phyloP scores from a whole-genome alignment of 2,888 invertebrate species.

The Chrysina gloriosa region DNA sequence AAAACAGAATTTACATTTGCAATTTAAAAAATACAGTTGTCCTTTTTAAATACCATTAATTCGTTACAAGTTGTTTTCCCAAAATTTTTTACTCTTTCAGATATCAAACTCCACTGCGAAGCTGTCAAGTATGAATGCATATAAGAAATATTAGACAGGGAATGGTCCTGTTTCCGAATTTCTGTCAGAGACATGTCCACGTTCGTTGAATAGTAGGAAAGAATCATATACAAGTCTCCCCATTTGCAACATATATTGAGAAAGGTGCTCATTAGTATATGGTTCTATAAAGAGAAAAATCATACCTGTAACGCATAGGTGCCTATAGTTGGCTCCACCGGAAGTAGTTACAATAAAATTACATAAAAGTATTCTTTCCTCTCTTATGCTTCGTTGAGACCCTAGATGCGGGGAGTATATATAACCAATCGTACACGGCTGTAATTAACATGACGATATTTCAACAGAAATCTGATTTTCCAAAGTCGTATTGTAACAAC shows the following conservation, averaged over 20 bases:
- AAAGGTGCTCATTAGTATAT: constrained; percentile 58
- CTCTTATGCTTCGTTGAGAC: no score
- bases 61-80: constrained; percentile 60
- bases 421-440: no score
- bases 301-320: neutral
- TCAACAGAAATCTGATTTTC: no score
- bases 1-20: constrained; percentile 48
- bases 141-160: constrained; percentile 58
- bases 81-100: constrained; percentile 63
- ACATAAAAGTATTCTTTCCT: no score
- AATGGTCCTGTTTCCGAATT: constrained; percentile 52
- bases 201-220: constrained; percentile 57
- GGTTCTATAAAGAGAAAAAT: constrained; percentile 57
- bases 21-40: no score
- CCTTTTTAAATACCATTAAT: constrained; percentile 57
- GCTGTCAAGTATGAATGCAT: constrained; percentile 60
- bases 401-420: no score
- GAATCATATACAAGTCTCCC: constrained; percentile 59
- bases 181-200: constrained; percentile 51
- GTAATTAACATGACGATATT: no score
- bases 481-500: no score
- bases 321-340: no score
- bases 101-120: constrained; percentile 61
- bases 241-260: constrained; percentile 60
- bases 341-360: no score